A percentile compares a stretch with the other conserved stretches of the same genome.
These are phyloP conservation scores for Porites rus DNA, from an alignment of 92 coral and sea anemone genomes.

Conservation along the genomic window DNA sequence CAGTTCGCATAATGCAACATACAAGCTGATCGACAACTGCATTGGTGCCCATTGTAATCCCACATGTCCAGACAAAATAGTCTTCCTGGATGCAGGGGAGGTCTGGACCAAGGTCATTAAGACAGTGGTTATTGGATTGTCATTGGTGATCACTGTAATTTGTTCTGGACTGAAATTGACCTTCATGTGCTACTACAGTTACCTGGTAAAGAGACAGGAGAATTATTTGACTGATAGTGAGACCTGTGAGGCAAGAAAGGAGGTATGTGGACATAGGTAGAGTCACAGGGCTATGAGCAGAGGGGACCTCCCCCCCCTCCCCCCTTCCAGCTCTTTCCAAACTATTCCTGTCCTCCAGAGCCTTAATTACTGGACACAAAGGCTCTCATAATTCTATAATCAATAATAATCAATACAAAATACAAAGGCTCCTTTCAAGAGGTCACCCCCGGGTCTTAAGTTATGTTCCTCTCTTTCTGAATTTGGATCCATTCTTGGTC, in stretches of 20 bases:
- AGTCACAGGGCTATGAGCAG: not conserved
- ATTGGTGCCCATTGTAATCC: conserved; percentile 75
- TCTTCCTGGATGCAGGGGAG: conserved; percentile 52
- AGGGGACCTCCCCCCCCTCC: no score
- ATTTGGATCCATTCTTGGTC: no score
- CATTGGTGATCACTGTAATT: conserved; percentile 55
- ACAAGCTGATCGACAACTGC: conserved; percentile 57
- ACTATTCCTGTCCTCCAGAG: no score
- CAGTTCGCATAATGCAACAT: not conserved
- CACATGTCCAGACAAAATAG: conserved; percentile 68
- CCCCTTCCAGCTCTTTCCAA: no score
- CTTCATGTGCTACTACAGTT: conserved; percentile 50
- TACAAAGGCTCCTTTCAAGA: no score
- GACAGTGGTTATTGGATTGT: conserved; percentile 17
- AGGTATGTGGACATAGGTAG: conserved; percentile 24
- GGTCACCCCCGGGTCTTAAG: no score
- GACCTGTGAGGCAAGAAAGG: conserved; percentile 59
- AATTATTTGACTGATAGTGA: conserved; percentile 44
- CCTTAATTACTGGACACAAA: no score
- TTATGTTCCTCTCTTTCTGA: no score
- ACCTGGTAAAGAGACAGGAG: conserved; percentile 39
- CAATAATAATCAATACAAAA: no score
- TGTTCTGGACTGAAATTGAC: conserved; percentile 45
- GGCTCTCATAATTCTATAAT: no score
- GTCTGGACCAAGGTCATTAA: conserved; percentile 34